Conservation (phyloP, 2,888 invertebrate species). For the Netelia melanura region DNA sequence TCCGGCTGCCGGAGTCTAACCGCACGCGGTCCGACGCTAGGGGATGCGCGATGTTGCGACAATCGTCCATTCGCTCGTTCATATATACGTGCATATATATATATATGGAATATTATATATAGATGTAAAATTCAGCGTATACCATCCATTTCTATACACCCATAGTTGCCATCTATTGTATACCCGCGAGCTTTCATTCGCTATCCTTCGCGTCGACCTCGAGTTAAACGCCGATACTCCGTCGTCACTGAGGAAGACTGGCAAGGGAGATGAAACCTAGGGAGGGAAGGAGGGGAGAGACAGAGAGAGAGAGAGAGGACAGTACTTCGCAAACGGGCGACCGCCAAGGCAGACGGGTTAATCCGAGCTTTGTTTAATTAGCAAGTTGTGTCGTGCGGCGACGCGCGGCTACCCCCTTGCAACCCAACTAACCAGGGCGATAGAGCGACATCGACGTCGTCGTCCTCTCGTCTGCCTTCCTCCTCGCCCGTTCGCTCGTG, state of each 20-base stretch:
- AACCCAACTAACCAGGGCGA: constrained; percentile 18
- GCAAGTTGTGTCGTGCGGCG: constrained; percentile 68
- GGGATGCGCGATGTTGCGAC: neutral
- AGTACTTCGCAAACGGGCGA: constrained; percentile 59
- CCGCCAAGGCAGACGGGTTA: constrained; percentile 68
- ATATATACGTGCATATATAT: neutral
- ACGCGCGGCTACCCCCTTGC: constrained; percentile 20
- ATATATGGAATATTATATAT: neutral
- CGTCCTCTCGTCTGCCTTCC: constrained; percentile 35
- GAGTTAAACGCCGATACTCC: constrained; percentile 52
- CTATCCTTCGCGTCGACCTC: neutral
- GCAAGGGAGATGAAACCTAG: neutral
- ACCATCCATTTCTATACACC: neutral
- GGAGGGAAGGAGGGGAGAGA: constrained; percentile 25
- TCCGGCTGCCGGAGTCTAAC: constrained; percentile 38
- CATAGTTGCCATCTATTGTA: neutral
- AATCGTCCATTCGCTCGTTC: too few relatives aligned
- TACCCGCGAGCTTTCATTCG: neutral
- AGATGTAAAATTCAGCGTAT: too few relatives aligned
- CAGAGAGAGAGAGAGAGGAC: constrained; percentile 54
- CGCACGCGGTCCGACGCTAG: neutral
- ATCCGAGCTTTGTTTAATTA: constrained; percentile 72
- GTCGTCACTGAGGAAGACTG: neutral
- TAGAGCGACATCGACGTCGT: constrained; percentile 41
- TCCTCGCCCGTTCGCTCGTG: neutral